A percentile compares a stretch with the other conserved stretches of the same genome.
These are phyloP conservation scores for Platycheirus albimanus DNA, from an alignment of 2,888 invertebrate species.

Conservation along the genomic window DNA sequence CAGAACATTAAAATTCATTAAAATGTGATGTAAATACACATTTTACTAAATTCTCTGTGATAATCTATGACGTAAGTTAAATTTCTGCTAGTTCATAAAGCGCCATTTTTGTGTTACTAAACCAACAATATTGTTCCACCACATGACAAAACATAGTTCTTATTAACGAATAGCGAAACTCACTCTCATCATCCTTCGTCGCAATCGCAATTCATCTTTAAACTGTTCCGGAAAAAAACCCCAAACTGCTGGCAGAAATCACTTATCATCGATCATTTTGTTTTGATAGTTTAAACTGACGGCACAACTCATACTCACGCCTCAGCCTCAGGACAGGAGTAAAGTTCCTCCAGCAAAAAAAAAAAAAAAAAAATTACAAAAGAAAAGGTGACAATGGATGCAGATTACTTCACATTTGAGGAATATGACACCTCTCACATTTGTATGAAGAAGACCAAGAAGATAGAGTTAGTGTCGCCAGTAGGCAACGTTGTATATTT, in stretches of 20 bases:
- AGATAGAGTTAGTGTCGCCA: slow-evolving; percentile 15
- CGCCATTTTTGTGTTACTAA: no score
- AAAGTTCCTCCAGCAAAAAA: slow-evolving; percentile 4
- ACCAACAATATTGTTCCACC: no score
- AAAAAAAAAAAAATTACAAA: no score
- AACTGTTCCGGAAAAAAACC: slow-evolving; percentile 33
- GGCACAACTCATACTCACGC: slow-evolving; percentile 48
- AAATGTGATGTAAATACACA: no score
- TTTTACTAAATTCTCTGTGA: no score
- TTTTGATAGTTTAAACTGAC: slow-evolving; percentile 49
- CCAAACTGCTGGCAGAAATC: slow-evolving; percentile 34
- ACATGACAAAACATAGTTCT: no score
- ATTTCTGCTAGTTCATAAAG: no score
- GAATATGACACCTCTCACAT: slow-evolving; percentile 54
- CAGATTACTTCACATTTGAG: slow-evolving; percentile 45
- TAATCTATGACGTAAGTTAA: no score
- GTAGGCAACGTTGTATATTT: slow-evolving; percentile 23
- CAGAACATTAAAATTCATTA: no score
- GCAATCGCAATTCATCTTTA: slow-evolving; percentile 26
- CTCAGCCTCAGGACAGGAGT: slow-evolving; percentile 15
- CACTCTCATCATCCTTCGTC: slow-evolving; percentile 20
- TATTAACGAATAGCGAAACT: no score
- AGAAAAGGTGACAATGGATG: slow-evolving; percentile 65
- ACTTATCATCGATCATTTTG: slow-evolving; percentile 63
- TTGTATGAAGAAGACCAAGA: background rate